These are phyloP conservation scores for Dasypogon diadema DNA, from an alignment of 2,888 invertebrate species.

Conservation along the genomic window DNA sequence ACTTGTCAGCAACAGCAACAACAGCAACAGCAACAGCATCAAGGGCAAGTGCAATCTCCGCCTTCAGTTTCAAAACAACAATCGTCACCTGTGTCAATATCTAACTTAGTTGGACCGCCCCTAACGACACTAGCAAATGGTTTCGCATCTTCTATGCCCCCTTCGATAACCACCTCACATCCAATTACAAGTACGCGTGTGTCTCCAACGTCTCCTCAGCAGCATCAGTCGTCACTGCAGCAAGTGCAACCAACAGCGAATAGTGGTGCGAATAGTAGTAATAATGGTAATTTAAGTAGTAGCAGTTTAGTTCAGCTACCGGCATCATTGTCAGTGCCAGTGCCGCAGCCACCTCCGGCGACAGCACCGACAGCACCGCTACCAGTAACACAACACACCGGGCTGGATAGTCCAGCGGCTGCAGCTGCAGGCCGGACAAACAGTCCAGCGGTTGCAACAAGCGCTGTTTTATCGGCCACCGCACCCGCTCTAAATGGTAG, in stretches of 20 bases:
- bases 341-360: constrained; percentile 60
- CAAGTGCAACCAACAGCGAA: constrained; percentile 59
- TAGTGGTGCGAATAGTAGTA: constrained; percentile 60
- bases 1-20: constrained; percentile 52
- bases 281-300: constrained; percentile 58
- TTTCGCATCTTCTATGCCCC: constrained; percentile 60
- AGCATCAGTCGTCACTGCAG: constrained; percentile 66
- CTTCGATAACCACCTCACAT: constrained; percentile 62
- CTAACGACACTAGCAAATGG: constrained; percentile 62
- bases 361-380: constrained; percentile 65
- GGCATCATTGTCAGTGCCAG: constrained; percentile 61
- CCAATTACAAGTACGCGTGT: constrained; percentile 59
- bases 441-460: constrained; percentile 65
- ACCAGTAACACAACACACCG: constrained; percentile 64
- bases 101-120: constrained; percentile 61
- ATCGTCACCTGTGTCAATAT: constrained; percentile 57
- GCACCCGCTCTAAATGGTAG: constrained; percentile 62
- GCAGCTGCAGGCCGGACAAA: constrained; percentile 69
- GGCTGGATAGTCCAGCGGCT: constrained; percentile 63
- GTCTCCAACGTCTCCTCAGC: constrained; percentile 58
- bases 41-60: constrained; percentile 27
- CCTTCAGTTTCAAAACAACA: constrained; percentile 44
- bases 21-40: constrained; percentile 53
- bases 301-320: constrained; percentile 70
- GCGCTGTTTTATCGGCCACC: constrained; percentile 59